Percentiles rank a stretch among this genome's conserved stretches.
Evolutionary conservation across 2,888 invertebrate species (phyloP).

Genomic region (Smittia sp.): DNA sequence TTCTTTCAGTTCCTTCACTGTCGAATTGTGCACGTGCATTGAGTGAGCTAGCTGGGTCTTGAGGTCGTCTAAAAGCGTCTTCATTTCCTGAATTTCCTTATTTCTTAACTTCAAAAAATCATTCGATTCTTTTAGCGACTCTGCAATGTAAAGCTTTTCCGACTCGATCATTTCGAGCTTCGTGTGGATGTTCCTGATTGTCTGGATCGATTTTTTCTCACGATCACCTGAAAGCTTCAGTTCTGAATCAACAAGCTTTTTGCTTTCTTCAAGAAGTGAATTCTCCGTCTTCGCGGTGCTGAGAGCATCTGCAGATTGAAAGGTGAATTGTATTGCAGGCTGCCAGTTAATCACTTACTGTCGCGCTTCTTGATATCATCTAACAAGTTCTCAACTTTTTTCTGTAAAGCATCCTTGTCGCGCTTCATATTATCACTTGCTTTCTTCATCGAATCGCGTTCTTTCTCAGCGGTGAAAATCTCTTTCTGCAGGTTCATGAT

Average conservation of each 20-base stretch:
- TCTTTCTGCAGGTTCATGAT: background rate
- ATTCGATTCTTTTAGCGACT: background rate
- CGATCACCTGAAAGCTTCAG: background rate
- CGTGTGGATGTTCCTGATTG: background rate
- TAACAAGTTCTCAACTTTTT: background rate
- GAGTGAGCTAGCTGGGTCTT: background rate
- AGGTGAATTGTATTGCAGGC: background rate
- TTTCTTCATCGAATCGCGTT: conserved; percentile 7
- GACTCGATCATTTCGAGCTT: conserved; percentile 18
- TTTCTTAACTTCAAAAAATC: background rate
- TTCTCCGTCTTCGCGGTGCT: background rate
- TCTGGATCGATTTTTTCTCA: conserved; percentile 5
- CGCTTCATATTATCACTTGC: background rate
- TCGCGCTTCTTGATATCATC: background rate
- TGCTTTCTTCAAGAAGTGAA: background rate
- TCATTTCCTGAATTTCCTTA: background rate
- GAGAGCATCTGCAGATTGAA: background rate
- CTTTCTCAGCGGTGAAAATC: conserved; percentile 19
- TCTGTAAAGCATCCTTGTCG: conserved; percentile 14
- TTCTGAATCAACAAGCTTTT: background rate
- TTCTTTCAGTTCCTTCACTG: conserved; percentile 12
- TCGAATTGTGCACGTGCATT: background rate
- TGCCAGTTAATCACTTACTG: background rate
- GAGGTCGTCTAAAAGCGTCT: background rate
- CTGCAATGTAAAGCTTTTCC: background rate